Percentiles rank a stretch among this genome's conserved stretches.
phyloP scores from a whole-genome alignment of 2,113 vertebrate genomes.

The Ailurus styani region DNA sequence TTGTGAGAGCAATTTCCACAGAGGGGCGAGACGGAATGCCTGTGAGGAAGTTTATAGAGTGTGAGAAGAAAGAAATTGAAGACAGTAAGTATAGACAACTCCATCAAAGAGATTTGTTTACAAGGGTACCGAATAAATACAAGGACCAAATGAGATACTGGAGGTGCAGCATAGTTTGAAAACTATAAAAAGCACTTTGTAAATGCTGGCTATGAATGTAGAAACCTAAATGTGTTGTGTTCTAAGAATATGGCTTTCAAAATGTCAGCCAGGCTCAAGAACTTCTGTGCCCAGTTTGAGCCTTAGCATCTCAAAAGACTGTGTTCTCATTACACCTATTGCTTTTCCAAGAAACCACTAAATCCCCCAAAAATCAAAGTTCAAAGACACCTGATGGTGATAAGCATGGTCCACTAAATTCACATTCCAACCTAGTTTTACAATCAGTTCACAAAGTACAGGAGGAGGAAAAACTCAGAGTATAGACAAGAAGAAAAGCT shows the following conservation, averaged over 20 bases:
- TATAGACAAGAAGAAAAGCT: neutral
- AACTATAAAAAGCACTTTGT: neutral
- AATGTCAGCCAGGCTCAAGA: conserved; percentile 15
- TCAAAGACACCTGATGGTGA: neutral
- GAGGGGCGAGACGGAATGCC: neutral
- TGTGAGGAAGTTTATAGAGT: neutral
- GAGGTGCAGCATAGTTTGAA: neutral
- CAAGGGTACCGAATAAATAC: neutral
- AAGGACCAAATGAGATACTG: neutral
- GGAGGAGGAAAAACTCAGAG: neutral
- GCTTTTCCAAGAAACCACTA: neutral
- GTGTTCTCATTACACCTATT: neutral
- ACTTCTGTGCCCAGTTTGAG: neutral
- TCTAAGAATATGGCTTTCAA: neutral
- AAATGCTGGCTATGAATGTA: neutral
- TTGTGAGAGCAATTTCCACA: neutral
- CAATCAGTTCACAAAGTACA: neutral
- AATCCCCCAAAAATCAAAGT: neutral
- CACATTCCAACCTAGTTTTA: neutral
- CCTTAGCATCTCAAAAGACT: neutral
- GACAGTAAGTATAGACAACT: neutral
- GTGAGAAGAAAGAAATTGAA: neutral
- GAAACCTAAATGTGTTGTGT: neutral
- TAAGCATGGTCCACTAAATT: neutral
- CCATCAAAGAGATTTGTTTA: neutral